Base-by-base conservation (phyloP, 2,113 vertebrate genomes). In the Catagonus wagneri region DNA sequence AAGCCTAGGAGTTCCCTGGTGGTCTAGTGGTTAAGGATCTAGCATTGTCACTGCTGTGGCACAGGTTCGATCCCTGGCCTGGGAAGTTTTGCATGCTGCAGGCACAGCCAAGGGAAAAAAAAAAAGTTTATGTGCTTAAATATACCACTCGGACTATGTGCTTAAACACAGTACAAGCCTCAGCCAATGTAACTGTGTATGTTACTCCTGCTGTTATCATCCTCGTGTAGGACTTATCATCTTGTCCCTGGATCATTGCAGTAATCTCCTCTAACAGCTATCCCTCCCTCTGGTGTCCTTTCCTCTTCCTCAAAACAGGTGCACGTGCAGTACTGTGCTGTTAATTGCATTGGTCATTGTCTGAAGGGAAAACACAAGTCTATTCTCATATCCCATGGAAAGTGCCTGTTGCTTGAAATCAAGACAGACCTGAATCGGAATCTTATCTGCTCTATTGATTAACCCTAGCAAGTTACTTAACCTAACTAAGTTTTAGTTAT, bases 71-170 rank as follows among this genome's bases (percentile, higher is more conserved):
- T 44, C 44, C 44, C 44, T 44, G 44, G 44, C 44, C 44, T 44
- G 44, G 44, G 44, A 44, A 44, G 4, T 44, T 44, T 44, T 44
- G 44, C 44, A 44, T 44, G 44, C 44, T 44, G 44, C 44, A 44
- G 44, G 44, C 44, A 44, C 44, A 44, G 44, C 44, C 44, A 44
- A 44, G 44, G 8, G 8, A 44, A 44, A 44, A 44, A 8, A 44
- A 44, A 72, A 98, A 97, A 97, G 97, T 97, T 95, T 98, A 85
- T 95, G 93, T 98, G 75, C 84, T 66, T 83, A 97, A 68, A 97
- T 97, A 97, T 98, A 97, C 92, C 95, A 97, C 76, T 92, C 89
- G 78, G 76, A 87, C 96, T 95, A 97, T 75, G 29, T 95, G 96
- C 95, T 98, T 89, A 71, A 32, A 79, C 44, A 71, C 27, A 80